Conservation (phyloP, 2,113 vertebrate genomes). For the Trichechus manatus region DNA sequence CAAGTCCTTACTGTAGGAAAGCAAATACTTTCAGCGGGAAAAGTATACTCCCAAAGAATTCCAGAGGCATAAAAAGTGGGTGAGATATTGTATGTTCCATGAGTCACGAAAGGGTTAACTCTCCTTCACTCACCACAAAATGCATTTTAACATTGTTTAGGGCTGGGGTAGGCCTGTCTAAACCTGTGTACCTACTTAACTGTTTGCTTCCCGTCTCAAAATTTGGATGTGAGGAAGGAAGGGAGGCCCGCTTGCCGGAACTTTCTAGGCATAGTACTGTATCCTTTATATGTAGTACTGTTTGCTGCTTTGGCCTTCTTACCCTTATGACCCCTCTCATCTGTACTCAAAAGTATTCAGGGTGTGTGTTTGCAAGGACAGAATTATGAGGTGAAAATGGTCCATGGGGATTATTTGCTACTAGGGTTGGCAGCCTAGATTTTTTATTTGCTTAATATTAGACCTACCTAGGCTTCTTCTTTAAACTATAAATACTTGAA, state of each 20-base stretch:
- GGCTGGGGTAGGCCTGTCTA: neutral
- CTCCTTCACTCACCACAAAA: neutral
- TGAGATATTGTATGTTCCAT: too few species aligned
- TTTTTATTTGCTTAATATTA: neutral
- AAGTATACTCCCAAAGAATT: too few species aligned
- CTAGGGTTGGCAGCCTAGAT: neutral
- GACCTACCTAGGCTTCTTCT: neutral
- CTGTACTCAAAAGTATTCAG: neutral
- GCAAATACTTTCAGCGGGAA: too few species aligned
- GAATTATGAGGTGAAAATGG: neutral
- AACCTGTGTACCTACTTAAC: neutral
- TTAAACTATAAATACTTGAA: neutral
- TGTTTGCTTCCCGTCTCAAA: neutral
- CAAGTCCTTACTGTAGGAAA: too few species aligned
- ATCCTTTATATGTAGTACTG: accelerated
- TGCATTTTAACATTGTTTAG: neutral
- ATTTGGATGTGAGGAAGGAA: neutral
- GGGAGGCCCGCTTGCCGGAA: accelerated
- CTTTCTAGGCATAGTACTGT: accelerated
- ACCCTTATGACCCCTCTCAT: accelerated
- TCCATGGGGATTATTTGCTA: neutral
- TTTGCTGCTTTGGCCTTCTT: neutral
- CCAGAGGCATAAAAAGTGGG: too few species aligned
- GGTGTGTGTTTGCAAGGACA: accelerated
- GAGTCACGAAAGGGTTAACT: too few species aligned